Evolutionary conservation across 2,888 invertebrate species (phyloP), one percentile per base, ranked within the genome.

Genomic region (Phortica okadai): DNA sequence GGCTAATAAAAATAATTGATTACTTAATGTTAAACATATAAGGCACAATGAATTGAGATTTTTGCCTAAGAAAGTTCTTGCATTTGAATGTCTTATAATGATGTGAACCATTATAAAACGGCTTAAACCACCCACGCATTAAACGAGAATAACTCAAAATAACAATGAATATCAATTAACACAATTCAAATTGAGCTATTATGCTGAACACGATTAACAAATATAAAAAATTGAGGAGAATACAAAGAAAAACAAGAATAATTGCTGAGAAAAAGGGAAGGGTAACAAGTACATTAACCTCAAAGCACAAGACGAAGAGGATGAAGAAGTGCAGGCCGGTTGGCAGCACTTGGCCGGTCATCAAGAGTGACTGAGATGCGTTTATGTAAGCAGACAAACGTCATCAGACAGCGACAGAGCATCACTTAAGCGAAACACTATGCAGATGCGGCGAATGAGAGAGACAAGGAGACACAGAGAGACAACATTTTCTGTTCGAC

Each of bases 201-300:
- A 56, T 33, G 33, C 33, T 33, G 33, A 33, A 33, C 33, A 33
- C 33, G 33, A 33, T 33, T 33, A 33, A 33, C 33, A 33, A 33
- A 33, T 5, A 33, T 33, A 33, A 33, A 33, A 33, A 33, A 33
- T 33, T 33, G 33, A 4, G 1, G 33, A 33, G 33, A 56, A 56
- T 0, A 56, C 14, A 62, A 62, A 25, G 33, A 62, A 25, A 62
- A 62, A 62, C 6, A 16, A 59, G 2, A 16, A 16, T 21, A 25
- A 21, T 33, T 33, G 33, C 1, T 33, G 33, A 2, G 16, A 62
- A 5, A 62, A 42, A 33, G 14, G n/a, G 33, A 72, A 33, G 56
- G 54, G 25, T 56, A 72, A 72, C 33, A 8, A 72, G 70, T 72
- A 25, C 70, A 72, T 72, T 72, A 72, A 72, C 70, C 70, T 72